A percentile compares a stretch with the other conserved stretches of the same genome.
These are phyloP conservation scores for Gallinago paraguaiae DNA, from an alignment of 2,113 vertebrate genomes.

Conservation along the genomic window DNA sequence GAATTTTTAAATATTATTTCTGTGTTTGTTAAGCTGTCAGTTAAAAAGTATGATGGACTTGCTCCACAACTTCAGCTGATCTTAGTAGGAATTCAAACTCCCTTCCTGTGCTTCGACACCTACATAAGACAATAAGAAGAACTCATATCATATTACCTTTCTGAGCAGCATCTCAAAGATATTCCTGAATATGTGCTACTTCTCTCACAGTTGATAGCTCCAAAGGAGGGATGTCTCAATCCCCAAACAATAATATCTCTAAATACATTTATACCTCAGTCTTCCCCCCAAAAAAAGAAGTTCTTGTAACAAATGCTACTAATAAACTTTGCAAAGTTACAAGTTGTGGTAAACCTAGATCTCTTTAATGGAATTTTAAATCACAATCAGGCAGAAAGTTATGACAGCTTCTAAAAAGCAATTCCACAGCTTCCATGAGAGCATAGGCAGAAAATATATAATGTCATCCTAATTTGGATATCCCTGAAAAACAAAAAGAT, in stretches of 20 bases:
- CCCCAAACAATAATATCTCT: background rate
- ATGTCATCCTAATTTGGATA: background rate
- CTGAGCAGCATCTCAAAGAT: background rate
- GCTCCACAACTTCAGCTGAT: background rate
- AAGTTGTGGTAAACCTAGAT: background rate
- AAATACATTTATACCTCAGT: background rate
- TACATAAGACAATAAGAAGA: background rate
- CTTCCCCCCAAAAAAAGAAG: background rate
- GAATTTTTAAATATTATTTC: slow-evolving; percentile 45
- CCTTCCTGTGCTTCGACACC: background rate
- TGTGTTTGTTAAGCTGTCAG: background rate
- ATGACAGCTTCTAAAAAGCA: background rate
- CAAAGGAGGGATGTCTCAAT: background rate
- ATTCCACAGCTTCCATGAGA: background rate
- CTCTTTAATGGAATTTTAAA: background rate
- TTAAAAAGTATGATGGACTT: background rate
- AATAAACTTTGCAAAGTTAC: background rate
- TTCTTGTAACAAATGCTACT: background rate
- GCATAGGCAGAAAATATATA: background rate
- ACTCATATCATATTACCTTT: background rate
- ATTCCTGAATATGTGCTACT: background rate
- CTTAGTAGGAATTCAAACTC: background rate
- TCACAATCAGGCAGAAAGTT: background rate
- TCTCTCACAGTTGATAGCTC: background rate
- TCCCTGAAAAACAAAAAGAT: background rate